Percentiles rank a stretch among this genome's conserved stretches.
phyloP scores from a whole-genome alignment of 2,888 invertebrate species.

The Agrochola lota region DNA sequence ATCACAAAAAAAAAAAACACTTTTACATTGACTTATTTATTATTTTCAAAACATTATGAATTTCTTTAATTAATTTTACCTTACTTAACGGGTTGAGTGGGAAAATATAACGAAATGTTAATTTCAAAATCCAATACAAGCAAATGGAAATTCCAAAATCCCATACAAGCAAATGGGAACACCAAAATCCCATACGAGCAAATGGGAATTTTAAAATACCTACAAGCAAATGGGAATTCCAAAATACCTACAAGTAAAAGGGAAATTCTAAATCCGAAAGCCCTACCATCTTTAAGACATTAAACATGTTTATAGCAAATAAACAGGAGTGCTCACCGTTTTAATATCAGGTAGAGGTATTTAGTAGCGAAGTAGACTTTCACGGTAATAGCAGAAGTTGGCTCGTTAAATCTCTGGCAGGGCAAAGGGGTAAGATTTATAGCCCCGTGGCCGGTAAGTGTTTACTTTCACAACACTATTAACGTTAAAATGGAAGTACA shows the following conservation, averaged over 20 bases:
- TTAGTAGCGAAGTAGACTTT: conserved; percentile 27
- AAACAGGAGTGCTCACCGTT: conserved; percentile 49
- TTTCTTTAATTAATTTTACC: neutral
- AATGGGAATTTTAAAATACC: neutral
- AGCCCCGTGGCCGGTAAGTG: conserved; percentile 12
- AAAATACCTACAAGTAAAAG: neutral
- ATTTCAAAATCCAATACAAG: neutral
- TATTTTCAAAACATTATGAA: neutral
- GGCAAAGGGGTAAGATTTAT: conserved; percentile 47
- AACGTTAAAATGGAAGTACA: conserved; percentile 27
- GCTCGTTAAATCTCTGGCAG: conserved; percentile 50
- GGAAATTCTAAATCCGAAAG: conserved; percentile 8
- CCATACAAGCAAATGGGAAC: neutral
- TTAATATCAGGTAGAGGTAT: conserved; percentile 46
- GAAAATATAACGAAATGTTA: neutral
- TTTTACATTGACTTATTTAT: neutral
- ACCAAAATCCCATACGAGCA: neutral
- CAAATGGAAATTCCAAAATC: neutral
- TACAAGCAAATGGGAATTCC: neutral
- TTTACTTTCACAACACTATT: conserved; percentile 38
- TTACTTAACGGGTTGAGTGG: neutral
- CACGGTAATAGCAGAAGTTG: conserved; percentile 40
- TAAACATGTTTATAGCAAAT: conserved; percentile 41
- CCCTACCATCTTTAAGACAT: conserved; percentile 7
- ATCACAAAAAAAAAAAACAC: neutral